phyloP scores from a whole-genome alignment of 1,140 invertebrate genomes.

The Drosophila leontia region DNA sequence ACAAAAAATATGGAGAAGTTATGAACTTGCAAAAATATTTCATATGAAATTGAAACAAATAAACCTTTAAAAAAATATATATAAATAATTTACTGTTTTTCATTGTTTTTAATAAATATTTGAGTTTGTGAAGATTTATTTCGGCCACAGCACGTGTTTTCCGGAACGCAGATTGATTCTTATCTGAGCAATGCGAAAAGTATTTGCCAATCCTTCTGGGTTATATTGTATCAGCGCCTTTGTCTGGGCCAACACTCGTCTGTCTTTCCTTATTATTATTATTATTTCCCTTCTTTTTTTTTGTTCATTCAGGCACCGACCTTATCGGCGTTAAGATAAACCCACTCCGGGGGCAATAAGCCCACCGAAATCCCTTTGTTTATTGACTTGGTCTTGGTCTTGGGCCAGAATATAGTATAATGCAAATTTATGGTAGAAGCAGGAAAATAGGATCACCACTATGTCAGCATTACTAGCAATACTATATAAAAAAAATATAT shows the following conservation, averaged over 20 bases:
- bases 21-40: not conserved
- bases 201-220: conserved; percentile 23
- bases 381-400: conserved; percentile 10
- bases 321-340: conserved; percentile 34
- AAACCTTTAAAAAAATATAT: not conserved
- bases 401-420: not conserved
- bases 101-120: not conserved
- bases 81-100: too few relatives aligned
- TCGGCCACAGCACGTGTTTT: conserved; percentile 7
- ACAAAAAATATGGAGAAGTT: not conserved
- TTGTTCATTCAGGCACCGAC: not conserved
- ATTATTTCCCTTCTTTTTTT: not conserved
- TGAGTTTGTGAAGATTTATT: not conserved
- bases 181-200: conserved; percentile 35
- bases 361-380: conserved; percentile 32
- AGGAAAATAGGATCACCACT: not conserved
- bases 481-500: not conserved
- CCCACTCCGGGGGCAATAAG: conserved; percentile 3
- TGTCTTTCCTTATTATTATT: not conserved
- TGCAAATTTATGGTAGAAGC: conserved; percentile 4
- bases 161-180: conserved; percentile 5
- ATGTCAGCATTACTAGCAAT: not conserved
- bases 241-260: conserved; percentile 1
- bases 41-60: not conserved
- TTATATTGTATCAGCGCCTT: conserved; percentile 13